Evolutionary conservation across 2,797 vertebrate genomes (phyloP), one percentile per base, ranked within the genome.

Genomic region (Balearica regulorum): DNA sequence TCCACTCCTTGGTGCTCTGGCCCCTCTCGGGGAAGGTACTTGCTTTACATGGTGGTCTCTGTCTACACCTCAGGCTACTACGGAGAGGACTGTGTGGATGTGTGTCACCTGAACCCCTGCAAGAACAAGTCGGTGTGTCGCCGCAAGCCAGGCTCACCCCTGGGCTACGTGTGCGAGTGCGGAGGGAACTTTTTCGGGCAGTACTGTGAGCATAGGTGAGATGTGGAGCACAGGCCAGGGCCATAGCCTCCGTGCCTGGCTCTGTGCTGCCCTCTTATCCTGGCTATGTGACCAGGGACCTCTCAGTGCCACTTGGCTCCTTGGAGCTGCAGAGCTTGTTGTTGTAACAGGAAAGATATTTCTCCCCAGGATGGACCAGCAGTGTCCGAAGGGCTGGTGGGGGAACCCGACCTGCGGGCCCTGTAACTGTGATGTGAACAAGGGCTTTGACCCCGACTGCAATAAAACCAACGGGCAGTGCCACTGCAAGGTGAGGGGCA

Each of bases 381-480:
- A 99, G 88, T 99, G 99, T 94, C 99, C 99, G 3, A 98, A 99
- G 89, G 99, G 99, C 37, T 99, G 99, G 99, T 99, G 99, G 99
- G 99, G 99, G 31, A 99, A 98, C 97, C 99, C 99, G 5, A 98
- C 98, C 68, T 99, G 99, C 39, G 99, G 99, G 64, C 99, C 99
- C 3, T 99, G 99, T 96, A 98, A 99, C 98, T 99, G 99, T 96
- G 99, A 99, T 64, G 96, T 98, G 64, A 98, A 96, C 89, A 99
- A 99, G 96, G 99, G 99, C 83, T 99, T 99, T 58, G 99, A 99
- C 96, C 98, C 99, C 0, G 99, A 99, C 98, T 99, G 99, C 97
- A 99, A 99, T 98, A 99, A 99, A 98, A 99, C 99, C 83, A 99
- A 97, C 0, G 99, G 99, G 78, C 98, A 98, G 87, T 99, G 99